phyloP scores from a whole-genome alignment of 2,888 invertebrate genomes.

The Thymelicus acteon region DNA sequence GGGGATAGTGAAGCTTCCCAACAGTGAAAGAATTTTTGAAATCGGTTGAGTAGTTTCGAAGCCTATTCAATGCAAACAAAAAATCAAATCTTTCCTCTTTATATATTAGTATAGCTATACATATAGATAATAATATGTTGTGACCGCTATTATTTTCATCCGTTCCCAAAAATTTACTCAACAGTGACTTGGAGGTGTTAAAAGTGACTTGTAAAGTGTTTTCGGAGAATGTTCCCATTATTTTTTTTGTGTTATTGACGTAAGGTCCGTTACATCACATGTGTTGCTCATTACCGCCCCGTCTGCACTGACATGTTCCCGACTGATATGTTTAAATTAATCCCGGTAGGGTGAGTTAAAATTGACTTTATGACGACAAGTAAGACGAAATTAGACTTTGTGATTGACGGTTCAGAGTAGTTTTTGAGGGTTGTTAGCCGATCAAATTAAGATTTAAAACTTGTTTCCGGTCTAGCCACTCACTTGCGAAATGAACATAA shows the following conservation, averaged over 20 bases:
- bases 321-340: constrained; percentile 27
- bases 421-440: too few species aligned
- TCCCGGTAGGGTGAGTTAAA: constrained; percentile 5
- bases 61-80: too few species aligned
- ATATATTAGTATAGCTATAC: too few species aligned
- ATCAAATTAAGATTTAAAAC: too few species aligned
- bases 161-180: constrained; percentile 20
- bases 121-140: too few species aligned
- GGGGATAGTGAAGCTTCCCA: too few species aligned
- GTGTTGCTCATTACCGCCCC: constrained; percentile 26
- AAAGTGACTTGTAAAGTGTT: constrained; percentile 23
- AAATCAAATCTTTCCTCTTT: too few species aligned
- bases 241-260: constrained; percentile 30
- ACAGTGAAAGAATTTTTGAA: too few species aligned
- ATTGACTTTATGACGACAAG: constrained; percentile 13
- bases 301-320: constrained; percentile 25
- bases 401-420: not conserved
- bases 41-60: too few species aligned
- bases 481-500: too few species aligned
- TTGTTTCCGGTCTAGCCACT: too few species aligned
- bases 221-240: constrained; percentile 20
- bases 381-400: constrained; percentile 15
- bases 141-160: too few species aligned
- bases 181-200: constrained; percentile 24
- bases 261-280: constrained; percentile 34